These are phyloP conservation scores for Pyxicephalus adspersus DNA, from an alignment of 2,113 vertebrate species.

Conservation along the genomic window DNA sequence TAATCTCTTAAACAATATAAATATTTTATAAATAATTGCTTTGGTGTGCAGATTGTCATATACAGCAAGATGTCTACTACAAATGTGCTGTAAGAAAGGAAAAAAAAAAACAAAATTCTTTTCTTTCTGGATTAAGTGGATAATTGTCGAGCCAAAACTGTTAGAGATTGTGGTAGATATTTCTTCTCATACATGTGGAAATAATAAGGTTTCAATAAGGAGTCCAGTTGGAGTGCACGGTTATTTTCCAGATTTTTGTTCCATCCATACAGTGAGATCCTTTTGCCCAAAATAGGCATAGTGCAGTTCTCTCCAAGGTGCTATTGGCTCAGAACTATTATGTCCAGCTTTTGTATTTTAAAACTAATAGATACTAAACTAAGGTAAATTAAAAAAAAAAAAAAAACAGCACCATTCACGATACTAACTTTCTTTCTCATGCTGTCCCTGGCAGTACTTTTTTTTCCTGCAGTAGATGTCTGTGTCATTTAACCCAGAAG, in stretches of 20 bases:
- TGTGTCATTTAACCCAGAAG: no score
- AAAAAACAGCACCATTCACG: no score
- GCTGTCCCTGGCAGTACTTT: no score
- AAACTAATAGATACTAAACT: no score
- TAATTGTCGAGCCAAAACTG: conserved; percentile 67
- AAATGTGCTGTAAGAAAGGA: conserved; percentile 63
- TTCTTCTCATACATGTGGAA: conserved; percentile 73
- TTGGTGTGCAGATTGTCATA: conserved; percentile 22
- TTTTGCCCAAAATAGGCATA: conserved; percentile 51
- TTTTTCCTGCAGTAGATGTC: no score
- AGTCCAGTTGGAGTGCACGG: conserved; percentile 69
- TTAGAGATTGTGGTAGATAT: conserved; percentile 65
- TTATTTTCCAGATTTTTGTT: conserved; percentile 76
- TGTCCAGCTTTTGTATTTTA: no score
- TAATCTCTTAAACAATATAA: conserved; percentile 51
- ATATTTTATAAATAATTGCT: conserved; percentile 46
- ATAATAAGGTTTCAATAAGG: conserved; percentile 72
- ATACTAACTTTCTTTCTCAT: no score
- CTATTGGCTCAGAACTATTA: background rate
- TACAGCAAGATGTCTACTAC: conserved; percentile 59
- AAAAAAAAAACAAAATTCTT: conserved; percentile 60
- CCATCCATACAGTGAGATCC: conserved; percentile 73
- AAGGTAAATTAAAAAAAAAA: no score
- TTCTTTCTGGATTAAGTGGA: conserved; percentile 61
- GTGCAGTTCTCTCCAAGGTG: background rate